Evolutionary conservation across 2,113 vertebrate genomes (phyloP).

Genomic region (Microtus ochrogaster): DNA sequence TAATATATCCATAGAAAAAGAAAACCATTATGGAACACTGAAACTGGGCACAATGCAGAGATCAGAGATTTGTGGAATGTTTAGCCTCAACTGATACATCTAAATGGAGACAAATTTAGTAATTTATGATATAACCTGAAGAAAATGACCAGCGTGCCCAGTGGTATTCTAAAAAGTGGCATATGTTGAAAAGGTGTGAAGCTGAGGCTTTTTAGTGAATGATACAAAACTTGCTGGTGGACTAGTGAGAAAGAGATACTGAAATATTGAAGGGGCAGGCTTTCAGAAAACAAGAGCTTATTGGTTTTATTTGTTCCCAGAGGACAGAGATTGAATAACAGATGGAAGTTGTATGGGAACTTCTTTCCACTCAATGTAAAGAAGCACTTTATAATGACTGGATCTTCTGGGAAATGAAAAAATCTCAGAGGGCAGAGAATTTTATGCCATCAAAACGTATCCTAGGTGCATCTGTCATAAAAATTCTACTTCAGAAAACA

Average conservation of each 20-base stretch:
- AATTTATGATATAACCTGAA: background rate
- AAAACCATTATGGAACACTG: background rate
- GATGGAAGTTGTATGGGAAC: background rate
- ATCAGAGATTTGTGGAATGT: background rate
- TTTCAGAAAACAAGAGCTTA: background rate
- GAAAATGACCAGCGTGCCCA: background rate
- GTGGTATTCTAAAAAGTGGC: background rate
- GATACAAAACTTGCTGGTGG: background rate
- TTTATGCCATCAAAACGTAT: background rate
- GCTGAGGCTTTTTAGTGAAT: background rate
- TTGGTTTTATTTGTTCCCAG: slow-evolving; percentile 1
- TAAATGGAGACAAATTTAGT: background rate
- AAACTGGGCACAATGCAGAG: background rate
- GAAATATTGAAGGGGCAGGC: background rate
- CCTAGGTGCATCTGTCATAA: background rate
- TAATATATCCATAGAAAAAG: too few relatives aligned
- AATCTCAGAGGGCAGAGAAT: slow-evolving; percentile 14
- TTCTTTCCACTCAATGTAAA: background rate
- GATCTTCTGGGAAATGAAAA: slow-evolving; percentile 40
- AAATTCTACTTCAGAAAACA: background rate
- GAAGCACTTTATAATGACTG: slow-evolving; percentile 36
- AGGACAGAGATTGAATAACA: background rate
- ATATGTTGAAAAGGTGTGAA: background rate
- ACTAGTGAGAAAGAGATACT: background rate
- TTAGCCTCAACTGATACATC: background rate